A percentile compares a stretch with the other conserved stretches of the same genome.
These are phyloP conservation scores for Nyctibius grandis DNA, from an alignment of 2,797 vertebrate species.

Conservation along the genomic window DNA sequence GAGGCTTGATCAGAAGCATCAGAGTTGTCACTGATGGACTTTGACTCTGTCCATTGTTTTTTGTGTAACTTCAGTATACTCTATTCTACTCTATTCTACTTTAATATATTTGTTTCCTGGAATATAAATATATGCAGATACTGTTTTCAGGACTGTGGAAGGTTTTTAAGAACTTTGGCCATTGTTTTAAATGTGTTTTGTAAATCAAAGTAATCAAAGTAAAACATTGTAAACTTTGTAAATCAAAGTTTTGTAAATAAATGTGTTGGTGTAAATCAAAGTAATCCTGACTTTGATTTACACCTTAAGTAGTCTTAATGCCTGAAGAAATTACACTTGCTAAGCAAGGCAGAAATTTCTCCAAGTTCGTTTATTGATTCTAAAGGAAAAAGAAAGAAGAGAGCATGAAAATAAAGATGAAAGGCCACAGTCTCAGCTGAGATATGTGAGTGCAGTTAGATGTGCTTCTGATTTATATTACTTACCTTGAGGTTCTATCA, in stretches of 20 bases:
- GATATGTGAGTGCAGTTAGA: neutral
- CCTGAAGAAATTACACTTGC: neutral
- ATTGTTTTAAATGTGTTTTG: neutral
- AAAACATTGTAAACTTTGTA: too few relatives aligned
- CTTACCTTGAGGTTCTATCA: neutral
- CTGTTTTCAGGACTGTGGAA: neutral
- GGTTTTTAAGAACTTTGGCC: neutral
- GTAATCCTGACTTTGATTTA: neutral
- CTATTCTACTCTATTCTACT: neutral
- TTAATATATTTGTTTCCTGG: neutral
- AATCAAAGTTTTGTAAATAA: too few relatives aligned
- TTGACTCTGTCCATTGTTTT: neutral
- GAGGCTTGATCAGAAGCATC: neutral
- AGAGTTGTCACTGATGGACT: neutral
- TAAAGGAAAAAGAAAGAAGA: neutral
- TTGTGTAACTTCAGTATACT: neutral
- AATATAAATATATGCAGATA: neutral
- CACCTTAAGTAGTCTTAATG: neutral
- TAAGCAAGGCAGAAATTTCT: constrained; percentile 5
- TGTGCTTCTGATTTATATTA: neutral
- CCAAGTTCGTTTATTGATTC: neutral
- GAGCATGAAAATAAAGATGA: neutral
- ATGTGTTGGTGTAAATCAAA: too few relatives aligned
- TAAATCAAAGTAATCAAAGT: too few relatives aligned
- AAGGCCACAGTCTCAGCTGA: neutral